These are phyloP conservation scores for Actenoides lindsayi DNA, from an alignment of 2,113 vertebrate genomes.

Conservation along the genomic window DNA sequence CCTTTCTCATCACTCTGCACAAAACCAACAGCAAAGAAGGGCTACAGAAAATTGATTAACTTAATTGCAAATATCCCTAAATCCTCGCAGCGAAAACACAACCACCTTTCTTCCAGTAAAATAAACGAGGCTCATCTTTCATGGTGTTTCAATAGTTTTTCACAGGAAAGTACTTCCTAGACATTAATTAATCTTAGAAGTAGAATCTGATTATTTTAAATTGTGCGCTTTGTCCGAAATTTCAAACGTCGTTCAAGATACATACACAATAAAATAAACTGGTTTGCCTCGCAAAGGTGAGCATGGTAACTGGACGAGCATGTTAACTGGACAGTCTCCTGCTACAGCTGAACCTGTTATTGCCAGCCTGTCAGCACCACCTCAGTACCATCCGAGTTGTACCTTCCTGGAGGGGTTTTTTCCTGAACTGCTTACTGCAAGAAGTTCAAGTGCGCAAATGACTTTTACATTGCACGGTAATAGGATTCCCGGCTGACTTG, in stretches of 20 bases:
- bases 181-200: background rate
- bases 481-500: background rate
- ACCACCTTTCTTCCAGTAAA: background rate
- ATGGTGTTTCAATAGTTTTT: background rate
- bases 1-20: conserved; percentile 78
- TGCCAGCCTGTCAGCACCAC: background rate
- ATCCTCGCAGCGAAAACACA: background rate
- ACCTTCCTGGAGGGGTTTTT: background rate
- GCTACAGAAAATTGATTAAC: conserved; percentile 74
- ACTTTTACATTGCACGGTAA: background rate
- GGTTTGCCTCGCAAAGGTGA: background rate
- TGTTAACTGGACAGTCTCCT: background rate
- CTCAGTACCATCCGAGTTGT: background rate
- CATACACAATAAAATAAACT: background rate
- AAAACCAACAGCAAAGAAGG: conserved; percentile 77
- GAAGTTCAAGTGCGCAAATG: background rate
- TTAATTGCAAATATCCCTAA: conserved; percentile 63
- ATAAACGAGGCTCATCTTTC: background rate
- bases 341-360: background rate
- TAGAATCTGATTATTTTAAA: background rate
- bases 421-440: background rate
- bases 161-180: background rate
- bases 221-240: accelerated
- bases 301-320: background rate
- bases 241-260: background rate